Evolutionary conservation across 2,113 vertebrate species (phyloP).

Genomic region (Aplodontia rufa): DNA sequence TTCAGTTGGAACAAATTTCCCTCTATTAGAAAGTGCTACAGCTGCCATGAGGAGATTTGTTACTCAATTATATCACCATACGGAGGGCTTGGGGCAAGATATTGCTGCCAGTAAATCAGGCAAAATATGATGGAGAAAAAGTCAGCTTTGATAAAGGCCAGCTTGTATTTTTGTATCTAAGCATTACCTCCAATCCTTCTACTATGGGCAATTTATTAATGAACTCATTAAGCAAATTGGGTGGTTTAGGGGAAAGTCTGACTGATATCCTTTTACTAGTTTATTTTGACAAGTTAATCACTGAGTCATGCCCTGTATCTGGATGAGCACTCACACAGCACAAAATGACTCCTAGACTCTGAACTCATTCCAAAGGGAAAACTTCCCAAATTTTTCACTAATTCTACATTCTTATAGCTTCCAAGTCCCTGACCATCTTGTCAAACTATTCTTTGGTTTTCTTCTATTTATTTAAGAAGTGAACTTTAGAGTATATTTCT

Average conservation of each 20-base stretch:
- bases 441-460: not conserved
- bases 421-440: not conserved
- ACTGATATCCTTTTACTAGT: not conserved
- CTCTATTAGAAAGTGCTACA: not conserved
- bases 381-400: not conserved
- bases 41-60: constrained; percentile 12
- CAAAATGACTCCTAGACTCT: not conserved
- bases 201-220: not conserved
- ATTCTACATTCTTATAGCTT: not conserved
- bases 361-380: not conserved
- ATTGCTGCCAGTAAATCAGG: not conserved
- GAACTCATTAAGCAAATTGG: not conserved
- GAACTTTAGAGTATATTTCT: not conserved
- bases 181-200: not conserved
- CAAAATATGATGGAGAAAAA: constrained; percentile 17
- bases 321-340: not conserved
- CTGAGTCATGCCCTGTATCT: not conserved
- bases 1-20: constrained; percentile 7
- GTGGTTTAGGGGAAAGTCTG: not conserved
- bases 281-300: not conserved
- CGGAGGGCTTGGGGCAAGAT: not conserved
- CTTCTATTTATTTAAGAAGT: not conserved
- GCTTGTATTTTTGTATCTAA: not conserved
- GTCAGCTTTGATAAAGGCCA: not conserved
- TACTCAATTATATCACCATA: not conserved